Conservation (phyloP, 2,113 vertebrate species). For the Mungos mungo region DNA sequence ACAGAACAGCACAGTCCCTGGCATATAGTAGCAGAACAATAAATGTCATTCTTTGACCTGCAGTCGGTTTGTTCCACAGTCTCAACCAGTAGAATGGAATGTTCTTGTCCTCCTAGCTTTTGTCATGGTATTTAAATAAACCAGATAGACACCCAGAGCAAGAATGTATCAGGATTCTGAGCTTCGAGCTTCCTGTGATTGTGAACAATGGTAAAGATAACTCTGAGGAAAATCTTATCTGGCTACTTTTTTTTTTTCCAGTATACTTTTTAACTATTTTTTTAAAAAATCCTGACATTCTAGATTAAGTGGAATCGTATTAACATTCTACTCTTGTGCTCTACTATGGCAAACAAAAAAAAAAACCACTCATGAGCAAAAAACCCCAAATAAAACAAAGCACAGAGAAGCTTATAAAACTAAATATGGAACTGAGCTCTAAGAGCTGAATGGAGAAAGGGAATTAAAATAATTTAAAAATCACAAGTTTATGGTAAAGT, state of each 20-base stretch:
- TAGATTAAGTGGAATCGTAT: slow-evolving; percentile 22
- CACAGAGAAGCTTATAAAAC: slow-evolving; percentile 59
- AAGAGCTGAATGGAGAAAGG: slow-evolving; percentile 84
- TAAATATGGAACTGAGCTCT: slow-evolving; percentile 61
- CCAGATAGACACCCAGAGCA: not conserved
- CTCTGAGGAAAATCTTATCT: slow-evolving; percentile 13
- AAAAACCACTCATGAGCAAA: slow-evolving; percentile 39
- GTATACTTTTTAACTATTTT: slow-evolving; percentile 8
- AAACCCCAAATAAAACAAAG: slow-evolving; percentile 74
- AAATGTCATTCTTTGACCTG: not conserved
- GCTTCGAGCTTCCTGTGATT: not conserved
- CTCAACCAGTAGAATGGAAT: not conserved
- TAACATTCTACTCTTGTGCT: slow-evolving; percentile 84
- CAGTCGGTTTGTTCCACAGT: not conserved
- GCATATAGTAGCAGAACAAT: not conserved
- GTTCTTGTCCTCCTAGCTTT: slow-evolving; percentile 40
- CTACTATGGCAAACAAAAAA: slow-evolving; percentile 76
- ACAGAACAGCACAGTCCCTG: not conserved
- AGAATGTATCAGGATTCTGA: not conserved
- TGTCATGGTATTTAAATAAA: slow-evolving; percentile 10
- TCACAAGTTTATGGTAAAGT: slow-evolving; percentile 83
- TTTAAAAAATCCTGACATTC: not conserved
- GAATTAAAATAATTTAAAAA: slow-evolving; percentile 88
- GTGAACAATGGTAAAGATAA: not conserved
- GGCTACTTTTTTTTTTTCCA: slow-evolving; percentile 80